A percentile compares a stretch with the other conserved stretches of the same genome.
Conservation (phyloP, 2,888 invertebrate genomes). For the Bellardia pandia region DNA sequence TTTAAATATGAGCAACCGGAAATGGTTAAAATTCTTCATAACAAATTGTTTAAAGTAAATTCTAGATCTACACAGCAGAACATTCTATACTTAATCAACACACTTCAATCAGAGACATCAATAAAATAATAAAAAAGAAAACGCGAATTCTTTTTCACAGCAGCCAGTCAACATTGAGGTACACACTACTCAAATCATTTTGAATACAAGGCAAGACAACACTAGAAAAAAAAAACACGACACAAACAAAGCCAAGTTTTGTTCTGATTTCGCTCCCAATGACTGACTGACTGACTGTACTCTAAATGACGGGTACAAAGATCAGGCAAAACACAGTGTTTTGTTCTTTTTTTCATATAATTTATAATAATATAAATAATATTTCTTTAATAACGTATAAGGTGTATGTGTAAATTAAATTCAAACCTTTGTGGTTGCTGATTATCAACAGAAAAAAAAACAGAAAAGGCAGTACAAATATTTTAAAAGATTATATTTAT, state of each 20-base stretch:
- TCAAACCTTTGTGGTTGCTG: slow-evolving; percentile 68
- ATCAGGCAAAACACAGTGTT: slow-evolving; percentile 45
- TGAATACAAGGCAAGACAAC: slow-evolving; percentile 31
- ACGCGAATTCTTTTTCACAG: slow-evolving; percentile 13
- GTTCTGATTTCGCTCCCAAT: slow-evolving; percentile 52
- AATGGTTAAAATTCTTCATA: slow-evolving; percentile 41
- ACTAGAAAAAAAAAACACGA: neutral
- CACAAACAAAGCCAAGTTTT: slow-evolving; percentile 66
- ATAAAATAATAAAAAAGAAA: slow-evolving; percentile 30
- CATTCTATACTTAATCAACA: slow-evolving; percentile 21
- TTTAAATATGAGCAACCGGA: slow-evolving; percentile 31
- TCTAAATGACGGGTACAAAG: slow-evolving; percentile 65
- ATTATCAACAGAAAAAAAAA: slow-evolving; percentile 24
- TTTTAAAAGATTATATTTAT: slow-evolving; percentile 3
- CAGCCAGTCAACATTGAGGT: slow-evolving; percentile 29
- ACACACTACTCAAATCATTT: slow-evolving; percentile 4
- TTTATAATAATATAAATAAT: slow-evolving; percentile 42
- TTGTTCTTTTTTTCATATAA: slow-evolving; percentile 8
- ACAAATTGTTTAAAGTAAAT: slow-evolving; percentile 10
- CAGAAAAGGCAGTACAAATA: neutral
- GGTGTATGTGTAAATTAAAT: slow-evolving; percentile 53
- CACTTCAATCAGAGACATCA: slow-evolving; percentile 40
- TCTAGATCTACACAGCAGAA: slow-evolving; percentile 2
- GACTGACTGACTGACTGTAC: slow-evolving; percentile 29
- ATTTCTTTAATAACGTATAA: slow-evolving; percentile 56